Evolutionary conservation across 2,113 vertebrate species (phyloP), one percentile per base, ranked within the genome.

Genomic region (Xiphophorus couchianus): DNA sequence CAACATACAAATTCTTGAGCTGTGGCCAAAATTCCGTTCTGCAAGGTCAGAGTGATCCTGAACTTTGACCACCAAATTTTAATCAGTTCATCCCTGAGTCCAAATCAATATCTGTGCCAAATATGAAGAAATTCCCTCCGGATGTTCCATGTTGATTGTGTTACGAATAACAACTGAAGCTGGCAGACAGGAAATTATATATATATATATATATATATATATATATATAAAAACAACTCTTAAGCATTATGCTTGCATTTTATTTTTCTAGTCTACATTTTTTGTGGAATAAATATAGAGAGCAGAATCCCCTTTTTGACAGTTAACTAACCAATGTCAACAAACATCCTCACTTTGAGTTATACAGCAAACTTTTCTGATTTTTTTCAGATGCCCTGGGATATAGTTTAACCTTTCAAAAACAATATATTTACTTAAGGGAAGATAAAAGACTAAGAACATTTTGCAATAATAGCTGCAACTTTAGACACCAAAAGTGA

Each of bases 1-100:
- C 25, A 48, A 28, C 37, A 3, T n/a, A 27, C 14, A 66, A 28
- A 66, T 29, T 58, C 33, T 66, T 66, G 63, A 74, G 12, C 44
- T 66, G 8, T 51, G 29, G 37, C 72, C 72, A 74, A 28, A 58
- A 62, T 44, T 3, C 15, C 17, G 8, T 14, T 65, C 64, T 28
- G 22, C 44, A 48, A 74, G 72, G 62, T 54, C 73, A 66, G 2
- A 35, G 63, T 58, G 62, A 33, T 54, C 62, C 33, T 74, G 63
- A 66, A 64, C 73, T 74, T 66, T 54, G 44, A 60, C 48, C n/a
- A 14, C 15, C 17, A 66, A 37, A 51, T 51, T 74, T 15, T 13
- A 58, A 74, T 74, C 62, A 66, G 31, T 58, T 58, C 31, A 66
- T 66, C 48, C 44, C 14, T 2, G 25, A 29, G 25, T 66, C 44